Evolutionary conservation across 1,140 invertebrate species (phyloP).

Genomic region (Babylonia areolata): DNA sequence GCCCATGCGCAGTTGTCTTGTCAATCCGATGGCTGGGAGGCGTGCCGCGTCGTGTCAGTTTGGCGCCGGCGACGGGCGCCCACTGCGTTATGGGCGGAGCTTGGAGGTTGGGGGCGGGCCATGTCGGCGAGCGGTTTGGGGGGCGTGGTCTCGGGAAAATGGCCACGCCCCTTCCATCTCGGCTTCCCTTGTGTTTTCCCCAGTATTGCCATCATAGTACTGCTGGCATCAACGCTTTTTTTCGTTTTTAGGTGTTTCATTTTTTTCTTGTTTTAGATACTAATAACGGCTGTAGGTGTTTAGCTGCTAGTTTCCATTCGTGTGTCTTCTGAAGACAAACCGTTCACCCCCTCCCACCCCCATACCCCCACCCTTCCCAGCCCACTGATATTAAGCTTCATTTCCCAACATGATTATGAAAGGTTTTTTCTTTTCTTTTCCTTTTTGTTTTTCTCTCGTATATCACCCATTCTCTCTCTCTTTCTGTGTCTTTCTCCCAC

Average conservation of each 20-base stretch:
- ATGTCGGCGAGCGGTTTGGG: background rate
- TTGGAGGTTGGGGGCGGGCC: background rate
- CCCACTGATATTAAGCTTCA: no score
- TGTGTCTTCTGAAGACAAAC: background rate
- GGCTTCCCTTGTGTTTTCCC: background rate
- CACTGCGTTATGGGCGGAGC: background rate
- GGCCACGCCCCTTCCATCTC: background rate
- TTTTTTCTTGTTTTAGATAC: background rate
- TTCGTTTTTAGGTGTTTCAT: background rate
- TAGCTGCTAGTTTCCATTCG: background rate
- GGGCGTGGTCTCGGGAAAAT: background rate
- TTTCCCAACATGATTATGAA: no score
- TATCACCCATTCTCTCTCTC: no score
- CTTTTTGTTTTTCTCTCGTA: no score
- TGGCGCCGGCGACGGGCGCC: background rate
- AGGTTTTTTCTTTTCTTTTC: no score
- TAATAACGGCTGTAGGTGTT: background rate
- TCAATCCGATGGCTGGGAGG: background rate
- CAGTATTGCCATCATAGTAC: background rate
- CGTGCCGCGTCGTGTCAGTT: background rate
- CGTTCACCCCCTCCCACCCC: no score
- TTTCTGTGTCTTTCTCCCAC: no score
- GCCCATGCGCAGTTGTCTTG: constrained; percentile 1
- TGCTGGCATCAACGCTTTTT: no score
- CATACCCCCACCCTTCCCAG: no score